Evolutionary conservation across 2,888 invertebrate genomes (phyloP), one percentile per base, ranked within the genome.

Genomic region (Coelopa pilipes): DNA sequence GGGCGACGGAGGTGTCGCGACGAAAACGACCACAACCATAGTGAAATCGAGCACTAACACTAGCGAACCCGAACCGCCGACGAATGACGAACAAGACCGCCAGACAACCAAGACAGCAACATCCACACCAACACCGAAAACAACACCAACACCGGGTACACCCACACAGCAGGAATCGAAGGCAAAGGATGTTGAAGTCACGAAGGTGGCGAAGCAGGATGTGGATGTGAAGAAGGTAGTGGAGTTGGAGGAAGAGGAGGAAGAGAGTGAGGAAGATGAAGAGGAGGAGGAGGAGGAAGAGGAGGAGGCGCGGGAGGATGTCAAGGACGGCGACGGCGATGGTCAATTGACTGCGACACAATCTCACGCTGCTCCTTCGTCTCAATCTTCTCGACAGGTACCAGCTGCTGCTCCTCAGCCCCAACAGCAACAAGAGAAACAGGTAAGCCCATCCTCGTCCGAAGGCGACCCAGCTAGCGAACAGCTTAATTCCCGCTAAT

Each of bases 111-210:
- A 19, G 9, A 62, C 62, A 62, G 34, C 12, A 62, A 62, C 62
- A 34, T n/a, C 34, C 12, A 0, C 34, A 60, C 13, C 60, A 60
- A 19, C 34, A 60, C 21, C 60, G 24, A 19, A 19, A 5, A 12
- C 45, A 72, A 34, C 60, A 67, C 12, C 57, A 57, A 47, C n/a
- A 75, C 19, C 57, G 49, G 21, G 45, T 70, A 19, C 17, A 71
- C 24, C 53, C 13, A 34, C 13, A n/a, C 49, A 47, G 9, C 24
- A 45, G 55, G 45, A 11, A 21, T 15, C 13, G 59, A 59, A 63
- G 73, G 70, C 19, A 67, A 59, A 63, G 73, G 70, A 19, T 62
- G 70, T 49, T 10, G 65, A 71, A 9, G 71, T 57, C 5, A 7
- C 62, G 13, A 45, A 45, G 7, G 15, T 34, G n/a, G 5, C 12